A percentile compares a stretch with the other conserved stretches of the same genome.
Evolutionary conservation across 1,140 invertebrate genomes (phyloP).

Genomic region (Danaus melanippus): DNA sequence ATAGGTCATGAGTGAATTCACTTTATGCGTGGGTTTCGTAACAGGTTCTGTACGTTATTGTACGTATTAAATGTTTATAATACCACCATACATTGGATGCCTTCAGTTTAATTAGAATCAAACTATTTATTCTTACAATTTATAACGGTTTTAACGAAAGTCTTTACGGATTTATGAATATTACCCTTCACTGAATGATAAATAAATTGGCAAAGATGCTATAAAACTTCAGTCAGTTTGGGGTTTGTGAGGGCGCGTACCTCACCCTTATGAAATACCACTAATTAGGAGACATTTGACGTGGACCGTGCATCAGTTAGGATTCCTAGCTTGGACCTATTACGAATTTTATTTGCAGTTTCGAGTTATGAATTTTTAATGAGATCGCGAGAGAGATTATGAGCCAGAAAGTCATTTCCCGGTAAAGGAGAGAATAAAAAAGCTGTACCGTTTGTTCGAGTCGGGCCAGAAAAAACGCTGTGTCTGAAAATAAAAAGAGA

Average conservation of each 20-base stretch:
- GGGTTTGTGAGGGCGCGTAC: too few species aligned
- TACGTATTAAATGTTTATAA: constrained; percentile 12
- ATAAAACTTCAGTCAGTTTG: too few species aligned
- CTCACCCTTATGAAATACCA: constrained; percentile 8
- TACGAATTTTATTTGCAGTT: constrained; percentile 67
- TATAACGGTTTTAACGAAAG: too few species aligned
- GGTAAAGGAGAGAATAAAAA: constrained; percentile 64
- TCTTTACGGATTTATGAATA: too few species aligned
- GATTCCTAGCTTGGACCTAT: constrained; percentile 29
- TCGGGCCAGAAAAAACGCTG: constrained; percentile 39
- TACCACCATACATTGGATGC: too few species aligned
- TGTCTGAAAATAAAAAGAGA: constrained; percentile 18
- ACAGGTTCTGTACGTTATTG: constrained; percentile 1
- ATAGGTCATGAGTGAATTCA: constrained; percentile 1
- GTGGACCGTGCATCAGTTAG: constrained; percentile 15
- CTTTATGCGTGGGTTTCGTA: constrained; percentile 5
- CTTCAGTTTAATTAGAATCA: too few species aligned
- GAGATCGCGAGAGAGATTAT: constrained; percentile 73
- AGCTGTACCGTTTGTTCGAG: constrained; percentile 54
- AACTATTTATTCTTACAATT: too few species aligned
- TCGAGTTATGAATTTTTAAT: constrained; percentile 74
- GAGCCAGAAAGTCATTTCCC: constrained; percentile 74
- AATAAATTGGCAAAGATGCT: too few species aligned
- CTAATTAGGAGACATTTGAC: constrained; percentile 27
- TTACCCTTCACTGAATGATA: too few species aligned